Conservation (phyloP, 2,797 vertebrate genomes). For the Yasuhikotakia modesta region DNA sequence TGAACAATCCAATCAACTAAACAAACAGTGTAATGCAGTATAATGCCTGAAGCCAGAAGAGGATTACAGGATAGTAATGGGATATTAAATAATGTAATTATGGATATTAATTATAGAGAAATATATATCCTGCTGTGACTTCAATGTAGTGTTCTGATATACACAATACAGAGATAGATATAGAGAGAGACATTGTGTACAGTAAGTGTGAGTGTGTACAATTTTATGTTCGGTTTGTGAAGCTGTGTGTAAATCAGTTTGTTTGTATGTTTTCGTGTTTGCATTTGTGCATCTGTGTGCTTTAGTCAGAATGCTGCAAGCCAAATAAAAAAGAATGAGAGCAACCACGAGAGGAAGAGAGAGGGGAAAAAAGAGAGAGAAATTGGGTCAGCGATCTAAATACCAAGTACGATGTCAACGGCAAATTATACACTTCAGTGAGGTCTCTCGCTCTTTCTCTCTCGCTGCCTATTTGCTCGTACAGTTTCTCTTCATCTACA, state of each 20-base stretch:
- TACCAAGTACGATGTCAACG: conserved; percentile 72
- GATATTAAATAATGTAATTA: conserved; percentile 32
- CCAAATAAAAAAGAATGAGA: conserved; percentile 62
- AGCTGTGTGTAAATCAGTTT: conserved; percentile 24
- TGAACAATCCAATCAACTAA: conserved; percentile 26
- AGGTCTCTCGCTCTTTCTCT: conserved; percentile 45
- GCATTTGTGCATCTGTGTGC: conserved; percentile 52
- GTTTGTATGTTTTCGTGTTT: conserved; percentile 24
- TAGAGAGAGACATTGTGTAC: neutral
- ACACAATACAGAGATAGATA: neutral
- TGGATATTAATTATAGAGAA: conserved; percentile 35
- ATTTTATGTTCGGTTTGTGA: conserved; percentile 29
- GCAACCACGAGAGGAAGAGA: conserved; percentile 47
- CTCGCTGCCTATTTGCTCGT: conserved; percentile 24
- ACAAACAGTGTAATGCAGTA: conserved; percentile 16
- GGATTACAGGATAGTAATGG: conserved; percentile 17
- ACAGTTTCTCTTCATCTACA: conserved; percentile 14
- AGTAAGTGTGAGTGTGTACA: neutral
- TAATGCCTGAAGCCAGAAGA: conserved; percentile 17
- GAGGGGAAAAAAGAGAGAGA: conserved; percentile 67
- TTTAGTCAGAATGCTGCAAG: conserved; percentile 71
- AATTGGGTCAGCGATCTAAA: conserved; percentile 81
- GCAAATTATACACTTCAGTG: conserved; percentile 70
- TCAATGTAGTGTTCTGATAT: neutral
- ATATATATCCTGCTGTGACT: conserved; percentile 15